Evolutionary conservation across 2,888 invertebrate genomes (phyloP).

Genomic region (Glaucopsyche alexis): DNA sequence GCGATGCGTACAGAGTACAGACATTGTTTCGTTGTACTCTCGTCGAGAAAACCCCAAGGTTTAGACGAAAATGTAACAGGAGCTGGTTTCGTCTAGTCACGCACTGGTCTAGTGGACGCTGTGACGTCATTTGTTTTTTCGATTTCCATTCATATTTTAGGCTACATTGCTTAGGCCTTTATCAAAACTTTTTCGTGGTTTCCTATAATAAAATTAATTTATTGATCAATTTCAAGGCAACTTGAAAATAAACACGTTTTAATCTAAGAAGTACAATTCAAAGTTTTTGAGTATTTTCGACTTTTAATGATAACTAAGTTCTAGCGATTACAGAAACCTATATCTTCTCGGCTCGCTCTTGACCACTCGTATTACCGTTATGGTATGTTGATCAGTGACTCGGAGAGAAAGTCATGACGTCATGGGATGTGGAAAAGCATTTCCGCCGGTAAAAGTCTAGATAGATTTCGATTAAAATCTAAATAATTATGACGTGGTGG

Average conservation of each 20-base stretch:
- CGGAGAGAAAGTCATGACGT: conserved; percentile 11
- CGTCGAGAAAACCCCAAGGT: conserved; percentile 71
- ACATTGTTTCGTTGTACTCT: neutral
- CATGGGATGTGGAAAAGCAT: neutral
- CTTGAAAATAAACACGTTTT: no score
- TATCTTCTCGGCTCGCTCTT: neutral
- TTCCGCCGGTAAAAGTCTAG: conserved; percentile 9
- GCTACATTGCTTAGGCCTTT: neutral
- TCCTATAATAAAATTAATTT: no score
- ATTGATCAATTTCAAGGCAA: no score
- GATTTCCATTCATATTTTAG: neutral
- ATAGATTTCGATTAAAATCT: neutral
- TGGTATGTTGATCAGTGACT: neutral
- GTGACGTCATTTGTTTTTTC: neutral
- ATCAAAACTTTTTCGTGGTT: no score
- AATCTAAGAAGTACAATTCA: no score
- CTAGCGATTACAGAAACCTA: neutral
- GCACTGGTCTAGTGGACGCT: conserved; percentile 32
- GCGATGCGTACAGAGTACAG: neutral
- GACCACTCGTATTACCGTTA: neutral
- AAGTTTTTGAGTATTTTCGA: no score
- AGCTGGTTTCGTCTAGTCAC: conserved; percentile 53
- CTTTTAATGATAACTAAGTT: no score
- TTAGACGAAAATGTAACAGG: conserved; percentile 59
- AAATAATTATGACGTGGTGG: neutral